These are phyloP conservation scores for Clangula hyemalis DNA, from an alignment of 2,797 vertebrate genomes.

Conservation along the genomic window DNA sequence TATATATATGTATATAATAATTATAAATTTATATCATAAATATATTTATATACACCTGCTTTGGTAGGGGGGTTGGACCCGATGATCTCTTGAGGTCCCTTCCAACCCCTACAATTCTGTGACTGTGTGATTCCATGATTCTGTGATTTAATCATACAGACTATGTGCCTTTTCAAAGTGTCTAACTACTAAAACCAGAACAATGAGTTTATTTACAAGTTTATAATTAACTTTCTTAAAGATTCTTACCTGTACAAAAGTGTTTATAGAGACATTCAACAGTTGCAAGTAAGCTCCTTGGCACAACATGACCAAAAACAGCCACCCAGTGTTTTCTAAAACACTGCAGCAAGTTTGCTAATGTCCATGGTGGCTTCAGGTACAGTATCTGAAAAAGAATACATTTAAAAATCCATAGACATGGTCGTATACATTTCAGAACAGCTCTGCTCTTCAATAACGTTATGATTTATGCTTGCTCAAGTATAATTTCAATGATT, in stretches of 20 bases:
- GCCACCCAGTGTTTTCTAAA: conserved; percentile 93
- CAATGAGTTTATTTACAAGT: not conserved
- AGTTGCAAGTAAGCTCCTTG: conserved; percentile 78
- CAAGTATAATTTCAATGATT: not conserved
- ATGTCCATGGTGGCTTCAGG: conserved; percentile 90
- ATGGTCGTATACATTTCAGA: not conserved
- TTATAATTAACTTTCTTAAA: not conserved
- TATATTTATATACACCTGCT: no score
- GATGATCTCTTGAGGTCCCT: no score
- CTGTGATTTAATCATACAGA: not conserved
- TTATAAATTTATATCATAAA: no score
- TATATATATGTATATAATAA: no score
- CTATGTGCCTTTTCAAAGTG: not conserved
- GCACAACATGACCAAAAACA: conserved; percentile 88
- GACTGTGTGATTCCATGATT: no score
- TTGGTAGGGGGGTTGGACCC: no score
- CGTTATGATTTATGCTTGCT: not conserved
- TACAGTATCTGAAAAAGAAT: conserved; percentile 82
- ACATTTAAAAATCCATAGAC: not conserved
- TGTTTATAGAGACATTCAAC: conserved; percentile 81
- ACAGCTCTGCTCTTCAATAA: not conserved
- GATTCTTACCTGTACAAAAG: conserved; percentile 83
- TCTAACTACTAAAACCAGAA: not conserved
- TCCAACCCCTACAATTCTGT: no score
- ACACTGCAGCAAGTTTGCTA: conserved; percentile 85